Percentiles rank a stretch among this genome's conserved stretches.
phyloP scores from a whole-genome alignment of 2,113 vertebrate genomes.

The Labrus mixtus region DNA sequence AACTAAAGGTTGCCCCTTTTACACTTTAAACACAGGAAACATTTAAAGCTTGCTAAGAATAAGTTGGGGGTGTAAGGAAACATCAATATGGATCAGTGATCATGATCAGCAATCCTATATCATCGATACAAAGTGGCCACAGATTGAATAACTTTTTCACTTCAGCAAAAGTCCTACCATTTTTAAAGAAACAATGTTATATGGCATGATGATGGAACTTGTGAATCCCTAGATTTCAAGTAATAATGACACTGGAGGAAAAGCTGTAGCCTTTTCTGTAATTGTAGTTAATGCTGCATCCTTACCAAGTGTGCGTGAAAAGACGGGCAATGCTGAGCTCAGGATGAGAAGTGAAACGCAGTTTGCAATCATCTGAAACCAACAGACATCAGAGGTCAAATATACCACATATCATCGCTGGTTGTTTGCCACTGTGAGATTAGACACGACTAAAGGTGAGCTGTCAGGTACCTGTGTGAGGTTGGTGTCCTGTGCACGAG shows the following conservation, averaged over 20 bases:
- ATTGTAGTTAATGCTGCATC: not conserved
- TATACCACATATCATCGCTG: not conserved
- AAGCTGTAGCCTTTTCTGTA: not conserved
- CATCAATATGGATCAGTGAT: too few relatives aligned
- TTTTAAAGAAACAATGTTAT: too few relatives aligned
- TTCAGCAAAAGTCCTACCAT: too few relatives aligned
- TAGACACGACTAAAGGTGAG: not conserved
- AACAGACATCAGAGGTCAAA: slow-evolving; percentile 18
- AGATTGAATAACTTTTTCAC: too few relatives aligned
- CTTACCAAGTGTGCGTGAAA: slow-evolving; percentile 97
- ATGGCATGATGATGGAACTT: too few relatives aligned
- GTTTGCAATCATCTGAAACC: slow-evolving; percentile 93
- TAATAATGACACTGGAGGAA: too few relatives aligned
- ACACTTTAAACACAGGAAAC: too few relatives aligned
- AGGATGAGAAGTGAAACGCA: slow-evolving; percentile 95
- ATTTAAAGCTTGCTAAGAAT: too few relatives aligned
- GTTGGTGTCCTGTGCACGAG: slow-evolving; percentile 89
- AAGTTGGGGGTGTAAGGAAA: too few relatives aligned
- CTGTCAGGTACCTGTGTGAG: slow-evolving; percentile 90
- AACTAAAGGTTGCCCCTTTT: not conserved
- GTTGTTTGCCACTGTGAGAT: not conserved
- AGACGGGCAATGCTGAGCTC: slow-evolving; percentile 95
- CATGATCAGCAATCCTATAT: too few relatives aligned
- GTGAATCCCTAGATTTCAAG: too few relatives aligned
- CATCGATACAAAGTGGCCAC: too few relatives aligned